Base-by-base conservation (phyloP, 2,113 vertebrate species). In the Machaerirhynchus nigripectus region DNA sequence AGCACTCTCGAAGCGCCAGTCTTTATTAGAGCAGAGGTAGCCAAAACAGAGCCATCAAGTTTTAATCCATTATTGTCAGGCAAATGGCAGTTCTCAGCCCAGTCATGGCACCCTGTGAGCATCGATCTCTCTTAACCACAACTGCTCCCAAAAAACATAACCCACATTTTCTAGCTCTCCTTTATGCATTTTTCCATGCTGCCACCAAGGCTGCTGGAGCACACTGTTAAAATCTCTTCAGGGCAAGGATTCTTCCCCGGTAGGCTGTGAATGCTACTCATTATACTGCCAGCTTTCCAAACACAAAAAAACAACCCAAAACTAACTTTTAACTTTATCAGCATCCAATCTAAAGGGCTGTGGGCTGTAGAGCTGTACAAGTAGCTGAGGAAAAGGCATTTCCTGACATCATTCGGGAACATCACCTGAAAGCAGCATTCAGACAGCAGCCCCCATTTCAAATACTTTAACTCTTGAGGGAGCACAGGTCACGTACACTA, bases 21-120 rank as follows among this genome's bases (percentile, higher is more conserved):
- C 33, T 71, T 53, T 13, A 69, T 53, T 0, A 77, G 28, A 59
- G 31, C 20, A 55, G 27, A 35, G 11, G 40, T 1, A 73, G 28
- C 26, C 50, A 83, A 94, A 83, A 73, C 5, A 80, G 0, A 92
- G 30, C 14, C 47, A 70, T 53, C 10, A 21, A 19, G 14, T 42
- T 86, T 87, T 49, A 83, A 77, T 33, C 35, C 57, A 53, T 61
- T 44, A 60, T 35, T 52, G 37, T 31, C 70, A 55, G 18, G 24
- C 31, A 44, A 67, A 61, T 8, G 31, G 35, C 20, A 78, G 33
- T 20, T 81, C 44, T 80, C 15, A 53, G 33, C 63, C 49, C 0
- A 0, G 60, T 24, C 5, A 0, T 0, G 13, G 31, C 46, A 86
- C 4, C 19, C 28, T 13, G 9, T 2, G 1, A 81, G 31, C 37